Percentiles rank a stretch among this genome's conserved stretches.
Conservation (phyloP, 2,888 invertebrate species). For the Orchesellides sinensis region DNA sequence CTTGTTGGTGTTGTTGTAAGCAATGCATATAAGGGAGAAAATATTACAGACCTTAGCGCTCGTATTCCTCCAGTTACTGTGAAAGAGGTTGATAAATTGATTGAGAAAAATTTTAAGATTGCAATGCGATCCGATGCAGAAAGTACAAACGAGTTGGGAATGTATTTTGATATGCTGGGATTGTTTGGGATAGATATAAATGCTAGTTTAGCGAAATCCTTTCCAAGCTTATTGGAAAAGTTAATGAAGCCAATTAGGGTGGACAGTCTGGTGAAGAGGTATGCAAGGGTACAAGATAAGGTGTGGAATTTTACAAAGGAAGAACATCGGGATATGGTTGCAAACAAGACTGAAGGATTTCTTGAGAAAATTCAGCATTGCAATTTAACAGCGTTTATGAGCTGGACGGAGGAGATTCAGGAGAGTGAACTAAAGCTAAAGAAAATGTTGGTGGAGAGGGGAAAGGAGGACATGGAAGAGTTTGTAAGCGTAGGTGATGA, state of each 20-base stretch:
- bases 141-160: too few relatives aligned
- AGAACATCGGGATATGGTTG: too few relatives aligned
- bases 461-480: background rate
- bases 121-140: too few relatives aligned
- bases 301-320: too few relatives aligned
- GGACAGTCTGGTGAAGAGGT: too few relatives aligned
- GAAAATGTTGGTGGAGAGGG: background rate
- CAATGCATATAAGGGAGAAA: slow-evolving; percentile 31
- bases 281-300: too few relatives aligned
- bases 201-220: too few relatives aligned
- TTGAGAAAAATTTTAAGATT: background rate
- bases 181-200: too few relatives aligned
- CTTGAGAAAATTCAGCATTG: background rate
- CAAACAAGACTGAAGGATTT: background rate
- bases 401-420: slow-evolving; percentile 7
- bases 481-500: slow-evolving; percentile 3
- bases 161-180: too few relatives aligned
- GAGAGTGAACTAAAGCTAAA: background rate
- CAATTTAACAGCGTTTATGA: slow-evolving; percentile 13
- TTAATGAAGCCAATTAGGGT: too few relatives aligned
- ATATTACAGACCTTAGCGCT: slow-evolving; percentile 5
- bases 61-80: background rate
- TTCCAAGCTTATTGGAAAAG: too few relatives aligned
- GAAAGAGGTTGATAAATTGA: background rate
- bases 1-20: background rate